phyloP scores from a whole-genome alignment of 2,797 vertebrate species.

The Muscicapa comitata region DNA sequence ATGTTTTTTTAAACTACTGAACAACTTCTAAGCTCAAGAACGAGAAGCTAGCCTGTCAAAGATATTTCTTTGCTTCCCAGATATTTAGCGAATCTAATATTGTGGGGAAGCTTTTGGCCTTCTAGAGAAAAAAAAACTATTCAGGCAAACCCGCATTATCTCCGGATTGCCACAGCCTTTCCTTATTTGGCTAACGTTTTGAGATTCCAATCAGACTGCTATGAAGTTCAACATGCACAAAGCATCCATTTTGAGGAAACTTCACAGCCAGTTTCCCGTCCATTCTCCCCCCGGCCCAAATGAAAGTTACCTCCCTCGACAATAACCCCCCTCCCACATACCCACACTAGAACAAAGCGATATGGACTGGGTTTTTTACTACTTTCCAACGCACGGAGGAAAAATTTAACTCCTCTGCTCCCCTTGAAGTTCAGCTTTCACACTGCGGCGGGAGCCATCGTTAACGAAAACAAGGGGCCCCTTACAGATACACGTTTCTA shows the following conservation, averaged over 20 bases:
- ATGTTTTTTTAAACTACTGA: neutral
- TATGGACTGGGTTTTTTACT: neutral
- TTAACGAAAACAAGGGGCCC: neutral
- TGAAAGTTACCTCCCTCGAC: neutral
- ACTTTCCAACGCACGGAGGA: neutral
- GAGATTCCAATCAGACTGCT: constrained; percentile 81
- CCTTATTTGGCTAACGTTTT: constrained; percentile 85
- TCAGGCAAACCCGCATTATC: constrained; percentile 78
- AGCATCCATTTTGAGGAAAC: constrained; percentile 79
- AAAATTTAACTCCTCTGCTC: neutral
- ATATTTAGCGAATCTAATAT: neutral
- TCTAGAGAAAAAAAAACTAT: constrained; percentile 63
- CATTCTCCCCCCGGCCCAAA: neutral
- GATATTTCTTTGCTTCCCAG: neutral
- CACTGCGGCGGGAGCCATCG: neutral
- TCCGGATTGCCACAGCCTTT: constrained; percentile 80
- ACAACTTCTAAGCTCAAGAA: neutral
- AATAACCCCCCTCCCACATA: neutral
- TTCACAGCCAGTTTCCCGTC: constrained; percentile 56
- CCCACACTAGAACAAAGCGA: constrained; percentile 18
- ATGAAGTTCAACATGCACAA: constrained; percentile 81
- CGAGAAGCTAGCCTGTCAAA: neutral
- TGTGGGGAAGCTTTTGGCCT: constrained; percentile 60
- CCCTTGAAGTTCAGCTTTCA: neutral
- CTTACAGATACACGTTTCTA: neutral